A percentile compares a stretch with the other conserved stretches of the same genome.
Evolutionary conservation across 2,888 invertebrate species (phyloP).

Genomic region (Seladonia tumulorum): DNA sequence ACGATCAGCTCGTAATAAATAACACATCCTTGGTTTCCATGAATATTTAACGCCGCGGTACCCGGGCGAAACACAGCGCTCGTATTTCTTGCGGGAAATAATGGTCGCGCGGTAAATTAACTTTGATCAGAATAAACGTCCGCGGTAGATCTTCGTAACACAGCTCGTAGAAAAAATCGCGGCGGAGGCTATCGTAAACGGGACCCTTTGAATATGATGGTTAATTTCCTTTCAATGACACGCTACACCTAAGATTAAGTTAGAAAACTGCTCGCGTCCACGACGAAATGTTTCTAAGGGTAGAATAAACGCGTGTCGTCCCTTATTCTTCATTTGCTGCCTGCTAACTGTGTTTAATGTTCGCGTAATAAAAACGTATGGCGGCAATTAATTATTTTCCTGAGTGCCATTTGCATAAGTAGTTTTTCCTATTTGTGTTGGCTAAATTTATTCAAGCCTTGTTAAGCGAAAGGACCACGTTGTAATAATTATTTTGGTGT

Average conservation of each 20-base stretch:
- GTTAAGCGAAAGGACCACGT: not conserved
- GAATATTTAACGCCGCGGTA: slow-evolving; percentile 45
- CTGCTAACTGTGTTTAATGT: not conserved
- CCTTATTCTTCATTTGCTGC: not conserved
- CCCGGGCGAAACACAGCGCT: not conserved
- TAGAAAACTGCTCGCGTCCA: not conserved
- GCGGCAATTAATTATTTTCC: not conserved
- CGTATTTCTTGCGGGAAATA: slow-evolving; percentile 33
- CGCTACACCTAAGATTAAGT: too few species aligned
- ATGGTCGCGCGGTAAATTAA: slow-evolving; percentile 35
- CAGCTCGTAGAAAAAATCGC: not conserved
- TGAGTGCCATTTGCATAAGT: not conserved
- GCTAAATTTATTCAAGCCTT: not conserved
- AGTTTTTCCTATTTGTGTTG: not conserved
- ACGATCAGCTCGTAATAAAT: slow-evolving; percentile 41
- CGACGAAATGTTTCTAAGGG: not conserved
- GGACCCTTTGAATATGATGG: not conserved
- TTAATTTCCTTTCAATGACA: not conserved
- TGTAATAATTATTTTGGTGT: too few species aligned
- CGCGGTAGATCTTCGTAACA: slow-evolving; percentile 21
- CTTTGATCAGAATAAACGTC: slow-evolving; percentile 31
- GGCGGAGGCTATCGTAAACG: not conserved
- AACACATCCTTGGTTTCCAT: slow-evolving; percentile 29
- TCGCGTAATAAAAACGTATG: not conserved
- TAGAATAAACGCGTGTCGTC: not conserved